phyloP scores from a whole-genome alignment of 2,797 vertebrate species.

The Acanthopagrus latus region DNA sequence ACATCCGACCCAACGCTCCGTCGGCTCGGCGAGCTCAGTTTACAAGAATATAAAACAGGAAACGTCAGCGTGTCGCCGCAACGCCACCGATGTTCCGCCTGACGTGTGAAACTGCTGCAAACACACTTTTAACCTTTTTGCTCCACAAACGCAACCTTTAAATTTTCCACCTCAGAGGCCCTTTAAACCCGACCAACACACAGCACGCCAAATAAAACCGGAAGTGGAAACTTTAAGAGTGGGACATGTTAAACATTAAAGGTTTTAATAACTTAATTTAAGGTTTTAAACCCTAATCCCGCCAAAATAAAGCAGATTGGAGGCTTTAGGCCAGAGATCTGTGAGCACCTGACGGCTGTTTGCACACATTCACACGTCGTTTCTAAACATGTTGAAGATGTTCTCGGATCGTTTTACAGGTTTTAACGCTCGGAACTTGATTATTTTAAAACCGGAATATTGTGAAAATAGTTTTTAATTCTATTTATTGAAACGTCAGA shows the following conservation, averaged over 20 bases:
- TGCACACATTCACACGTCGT: background rate
- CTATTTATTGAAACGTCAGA: background rate
- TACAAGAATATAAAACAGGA: background rate
- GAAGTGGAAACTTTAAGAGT: background rate
- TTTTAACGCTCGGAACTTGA: too few species aligned
- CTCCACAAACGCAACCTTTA: background rate
- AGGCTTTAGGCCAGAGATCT: constrained; percentile 18
- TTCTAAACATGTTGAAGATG: too few species aligned
- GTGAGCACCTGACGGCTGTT: background rate
- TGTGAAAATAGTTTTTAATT: background rate
- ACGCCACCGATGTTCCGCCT: background rate
- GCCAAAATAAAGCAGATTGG: constrained; percentile 17
- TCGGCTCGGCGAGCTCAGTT: background rate
- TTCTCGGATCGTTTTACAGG: too few species aligned
- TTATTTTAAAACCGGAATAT: too few species aligned
- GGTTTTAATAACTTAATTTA: background rate
- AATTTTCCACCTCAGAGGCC: background rate
- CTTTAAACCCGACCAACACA: constrained; percentile 11
- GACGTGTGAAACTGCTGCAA: constrained; percentile 15
- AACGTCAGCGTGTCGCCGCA: too few species aligned
- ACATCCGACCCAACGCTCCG: background rate
- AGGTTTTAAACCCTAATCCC: constrained; percentile 9
- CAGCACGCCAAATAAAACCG: background rate
- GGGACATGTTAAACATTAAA: background rate
- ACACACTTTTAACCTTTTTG: constrained; percentile 19